A percentile compares a stretch with the other conserved stretches of the same genome.
phyloP scores from a whole-genome alignment of 92 coral and sea anemone species.

The Siderastrea siderea region DNA sequence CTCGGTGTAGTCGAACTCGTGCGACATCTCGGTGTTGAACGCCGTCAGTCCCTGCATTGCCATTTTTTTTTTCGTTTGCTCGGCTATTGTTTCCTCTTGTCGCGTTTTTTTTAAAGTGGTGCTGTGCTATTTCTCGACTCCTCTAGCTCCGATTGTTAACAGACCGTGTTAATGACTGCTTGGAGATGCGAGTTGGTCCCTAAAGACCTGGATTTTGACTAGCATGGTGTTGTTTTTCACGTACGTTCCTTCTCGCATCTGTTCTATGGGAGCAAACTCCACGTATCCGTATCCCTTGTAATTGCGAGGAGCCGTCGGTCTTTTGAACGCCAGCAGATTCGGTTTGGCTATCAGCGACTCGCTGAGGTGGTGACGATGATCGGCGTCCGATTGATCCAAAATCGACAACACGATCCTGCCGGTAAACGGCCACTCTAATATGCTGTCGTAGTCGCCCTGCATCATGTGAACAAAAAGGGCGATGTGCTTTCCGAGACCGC shows the following conservation, averaged over 20 bases:
- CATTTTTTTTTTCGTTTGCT: too few species aligned
- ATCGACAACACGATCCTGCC: conserved; percentile 79
- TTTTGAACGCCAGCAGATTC: conserved; percentile 77
- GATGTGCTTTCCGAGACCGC: conserved; percentile 70
- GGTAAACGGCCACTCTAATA: conserved; percentile 83
- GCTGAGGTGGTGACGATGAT: conserved; percentile 74
- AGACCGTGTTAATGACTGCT: too few species aligned
- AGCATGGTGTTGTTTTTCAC: conserved; percentile 75
- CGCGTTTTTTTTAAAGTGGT: too few species aligned
- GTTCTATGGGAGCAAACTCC: conserved; percentile 84
- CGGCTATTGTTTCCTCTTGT: too few species aligned
- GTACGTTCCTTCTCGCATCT: conserved; percentile 68
- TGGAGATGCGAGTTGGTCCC: too few species aligned
- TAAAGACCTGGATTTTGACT: conserved; percentile 29
- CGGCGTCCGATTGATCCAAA: conserved; percentile 50
- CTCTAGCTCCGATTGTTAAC: too few species aligned
- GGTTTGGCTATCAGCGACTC: conserved; percentile 80
- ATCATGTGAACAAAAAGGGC: conserved; percentile 86
- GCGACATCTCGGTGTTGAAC: too few species aligned
- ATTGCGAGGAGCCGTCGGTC: conserved; percentile 76
- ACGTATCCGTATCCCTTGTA: conserved; percentile 85
- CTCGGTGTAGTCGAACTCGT: too few species aligned
- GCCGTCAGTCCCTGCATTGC: too few species aligned
- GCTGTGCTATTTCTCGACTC: too few species aligned
- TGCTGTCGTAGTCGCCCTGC: conserved; percentile 63